Conservation (phyloP, 1,140 invertebrate genomes). For the Polypedilum pembai region DNA sequence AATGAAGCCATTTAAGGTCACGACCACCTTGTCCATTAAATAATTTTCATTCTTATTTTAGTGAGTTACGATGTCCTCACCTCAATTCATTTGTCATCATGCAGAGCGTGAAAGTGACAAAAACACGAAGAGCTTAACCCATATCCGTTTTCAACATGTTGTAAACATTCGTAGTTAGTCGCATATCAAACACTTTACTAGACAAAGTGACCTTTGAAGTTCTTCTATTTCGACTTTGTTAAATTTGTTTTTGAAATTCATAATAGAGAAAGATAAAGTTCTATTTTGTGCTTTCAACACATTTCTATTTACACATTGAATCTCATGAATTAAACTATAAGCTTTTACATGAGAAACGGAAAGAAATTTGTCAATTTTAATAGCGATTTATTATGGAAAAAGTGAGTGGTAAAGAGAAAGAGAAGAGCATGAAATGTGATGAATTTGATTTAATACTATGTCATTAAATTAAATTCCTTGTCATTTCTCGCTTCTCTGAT, state of each 20-base stretch:
- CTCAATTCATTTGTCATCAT: too few relatives aligned
- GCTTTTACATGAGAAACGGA: background rate
- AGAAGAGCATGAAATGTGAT: background rate
- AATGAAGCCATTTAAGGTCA: too few relatives aligned
- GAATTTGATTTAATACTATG: background rate
- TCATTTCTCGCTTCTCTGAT: background rate
- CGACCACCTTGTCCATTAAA: too few relatives aligned
- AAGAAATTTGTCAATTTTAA: constrained; percentile 8
- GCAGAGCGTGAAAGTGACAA: too few relatives aligned
- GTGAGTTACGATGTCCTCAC: too few relatives aligned
- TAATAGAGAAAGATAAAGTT: background rate
- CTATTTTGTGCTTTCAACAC: background rate
- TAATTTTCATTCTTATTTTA: too few relatives aligned
- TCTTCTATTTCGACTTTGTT: too few relatives aligned
- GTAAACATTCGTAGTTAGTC: too few relatives aligned
- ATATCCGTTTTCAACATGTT: background rate
- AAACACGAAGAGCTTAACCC: too few relatives aligned
- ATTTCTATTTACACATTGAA: background rate
- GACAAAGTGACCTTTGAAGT: too few relatives aligned
- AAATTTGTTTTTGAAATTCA: too few relatives aligned
- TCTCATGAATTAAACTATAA: background rate
- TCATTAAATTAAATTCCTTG: background rate
- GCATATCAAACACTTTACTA: too few relatives aligned
- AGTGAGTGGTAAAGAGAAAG: background rate
- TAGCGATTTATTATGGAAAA: background rate